phyloP scores from a whole-genome alignment of 1,140 invertebrate species.

The Harlomillsia oculata region DNA sequence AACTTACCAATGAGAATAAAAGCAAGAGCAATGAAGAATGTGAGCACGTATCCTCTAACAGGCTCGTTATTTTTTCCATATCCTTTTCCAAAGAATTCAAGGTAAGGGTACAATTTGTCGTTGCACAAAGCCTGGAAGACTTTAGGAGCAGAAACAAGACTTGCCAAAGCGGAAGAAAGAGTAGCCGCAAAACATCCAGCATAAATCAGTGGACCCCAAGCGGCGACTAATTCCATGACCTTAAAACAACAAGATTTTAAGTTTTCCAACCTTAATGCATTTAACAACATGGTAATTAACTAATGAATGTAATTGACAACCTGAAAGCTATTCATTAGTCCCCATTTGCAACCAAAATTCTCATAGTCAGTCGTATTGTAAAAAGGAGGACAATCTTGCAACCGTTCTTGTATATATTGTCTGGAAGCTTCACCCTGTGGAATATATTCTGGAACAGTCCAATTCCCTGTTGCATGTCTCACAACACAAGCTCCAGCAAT shows the following conservation, averaged over 20 bases:
- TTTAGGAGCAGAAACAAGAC: slow-evolving; percentile 53
- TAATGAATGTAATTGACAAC: slow-evolving; percentile 45
- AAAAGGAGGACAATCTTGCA: slow-evolving; percentile 1
- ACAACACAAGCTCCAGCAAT: slow-evolving; percentile 61
- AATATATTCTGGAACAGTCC: slow-evolving; percentile 6
- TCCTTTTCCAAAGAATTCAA: slow-evolving; percentile 51
- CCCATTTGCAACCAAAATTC: slow-evolving; percentile 45
- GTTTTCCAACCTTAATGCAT: slow-evolving; percentile 32
- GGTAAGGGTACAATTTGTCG: slow-evolving; percentile 54
- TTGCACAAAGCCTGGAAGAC: slow-evolving; percentile 52
- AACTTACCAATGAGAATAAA: slow-evolving; percentile 50
- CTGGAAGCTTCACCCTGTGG: background rate
- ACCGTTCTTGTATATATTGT: background rate
- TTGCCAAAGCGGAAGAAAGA: slow-evolving; percentile 52
- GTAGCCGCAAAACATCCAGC: slow-evolving; percentile 54
- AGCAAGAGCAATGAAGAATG: slow-evolving; percentile 48
- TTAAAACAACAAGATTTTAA: slow-evolving; percentile 34
- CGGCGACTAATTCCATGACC: slow-evolving; percentile 44
- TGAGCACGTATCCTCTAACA: slow-evolving; percentile 47
- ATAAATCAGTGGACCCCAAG: slow-evolving; percentile 45
- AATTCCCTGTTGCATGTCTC: slow-evolving; percentile 63
- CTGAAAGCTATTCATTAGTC: slow-evolving; percentile 71
- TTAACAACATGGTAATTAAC: background rate
- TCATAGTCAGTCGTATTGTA: slow-evolving; percentile 1
- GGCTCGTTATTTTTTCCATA: slow-evolving; percentile 53